Base-by-base conservation (phyloP, 2,888 invertebrate genomes). In the Platycnemis pennipes region DNA sequence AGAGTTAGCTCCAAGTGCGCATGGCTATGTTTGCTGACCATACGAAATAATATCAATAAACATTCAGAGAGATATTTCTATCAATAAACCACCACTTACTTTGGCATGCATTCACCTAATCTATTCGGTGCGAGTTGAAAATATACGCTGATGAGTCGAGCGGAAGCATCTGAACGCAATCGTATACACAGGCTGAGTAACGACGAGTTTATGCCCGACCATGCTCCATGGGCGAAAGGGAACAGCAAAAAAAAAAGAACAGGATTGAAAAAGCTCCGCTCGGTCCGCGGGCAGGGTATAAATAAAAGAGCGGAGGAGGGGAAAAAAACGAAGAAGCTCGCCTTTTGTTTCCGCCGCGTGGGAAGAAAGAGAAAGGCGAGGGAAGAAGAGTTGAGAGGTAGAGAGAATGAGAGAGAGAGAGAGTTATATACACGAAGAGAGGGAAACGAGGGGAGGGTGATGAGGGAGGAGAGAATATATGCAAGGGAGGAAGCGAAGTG, bases 321-420 rank as follows among this genome's bases (percentile, higher is more conserved):
- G 5, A 77, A 37, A 11, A 77, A 77, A 77, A 77, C 77, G 37
- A 37, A 77, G 77, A 77, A 77, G 77, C 77, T 77, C 77, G 77
- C 77, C 77, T 77, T 77, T 77, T 77, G 77, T 77, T 77, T 77
- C 77, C 77, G 77, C 77, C 77, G 77, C 77, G 77, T 77, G 77
- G 77, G 77, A 77, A 77, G 77, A 77, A 37, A 77, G 77, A 77
- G 77, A 37, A 77, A 37, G 37, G 77, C n/a, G 8, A 26, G 77
- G 77, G 77, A 77, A 19, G 49, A n/a, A 63, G 77, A 77, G 77
- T 77, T 37, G 77, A 77, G 77, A 37, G 31, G 37, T 22, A 37
- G 31, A 77, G 77, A 37, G 77, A 77, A 31, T 31, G 77, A 77
- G 77, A 77, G 77, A 37, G 31, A 13, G 77, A 31, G 77, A 37